phyloP scores from a whole-genome alignment of 1,140 invertebrate genomes.

The Orchestia grillus region DNA sequence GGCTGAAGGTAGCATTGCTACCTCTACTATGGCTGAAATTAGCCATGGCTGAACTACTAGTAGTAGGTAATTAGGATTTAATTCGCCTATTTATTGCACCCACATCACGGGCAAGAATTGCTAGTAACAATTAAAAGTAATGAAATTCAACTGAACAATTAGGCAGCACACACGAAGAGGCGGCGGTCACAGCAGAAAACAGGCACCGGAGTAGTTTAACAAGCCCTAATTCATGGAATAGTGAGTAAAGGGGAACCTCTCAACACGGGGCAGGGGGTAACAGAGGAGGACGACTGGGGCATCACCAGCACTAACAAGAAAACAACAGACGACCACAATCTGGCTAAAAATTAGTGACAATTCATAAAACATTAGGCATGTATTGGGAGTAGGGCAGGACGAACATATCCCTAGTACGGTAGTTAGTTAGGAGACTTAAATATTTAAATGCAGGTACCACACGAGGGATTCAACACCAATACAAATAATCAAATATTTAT shows the following conservation, averaged over 20 bases:
- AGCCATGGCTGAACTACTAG: neutral
- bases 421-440: conserved; percentile 5
- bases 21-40: no score
- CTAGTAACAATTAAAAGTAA: conserved; percentile 10
- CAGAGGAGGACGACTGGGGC: no score
- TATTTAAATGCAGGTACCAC: conserved; percentile 29
- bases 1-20: neutral
- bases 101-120: conserved; percentile 24
- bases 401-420: neutral
- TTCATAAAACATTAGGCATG: neutral
- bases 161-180: no score
- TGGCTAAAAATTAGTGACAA: neutral
- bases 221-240: no score
- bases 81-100: neutral
- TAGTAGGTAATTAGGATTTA: neutral
- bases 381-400: neutral
- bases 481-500: conserved; percentile 28
- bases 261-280: no score
- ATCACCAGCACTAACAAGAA: no score
- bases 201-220: no score
- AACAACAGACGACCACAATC: no score
- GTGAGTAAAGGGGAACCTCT: no score
- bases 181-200: neutral
- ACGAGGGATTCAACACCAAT: conserved; percentile 9
- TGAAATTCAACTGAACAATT: neutral